A percentile compares a stretch with the other conserved stretches of the same genome.
Evolutionary conservation across 1,140 invertebrate genomes (phyloP).

Genomic region (Chironomus tepperi): DNA sequence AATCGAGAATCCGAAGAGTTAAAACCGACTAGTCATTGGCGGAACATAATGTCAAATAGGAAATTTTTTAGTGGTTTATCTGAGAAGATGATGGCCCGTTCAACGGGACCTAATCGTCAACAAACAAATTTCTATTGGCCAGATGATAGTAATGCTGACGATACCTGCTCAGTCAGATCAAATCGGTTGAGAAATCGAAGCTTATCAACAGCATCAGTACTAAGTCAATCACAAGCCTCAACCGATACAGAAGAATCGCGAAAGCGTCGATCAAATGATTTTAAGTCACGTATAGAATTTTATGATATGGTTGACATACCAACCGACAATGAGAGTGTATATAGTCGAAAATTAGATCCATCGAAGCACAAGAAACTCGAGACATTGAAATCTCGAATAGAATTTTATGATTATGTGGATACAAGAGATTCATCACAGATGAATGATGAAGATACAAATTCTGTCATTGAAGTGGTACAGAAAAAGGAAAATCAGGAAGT

Average conservation of each 20-base stretch:
- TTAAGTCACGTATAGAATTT: slow-evolving; percentile 26
- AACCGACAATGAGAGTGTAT: not conserved
- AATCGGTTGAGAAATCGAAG: not conserved
- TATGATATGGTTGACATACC: slow-evolving; percentile 25
- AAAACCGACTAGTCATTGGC: not conserved
- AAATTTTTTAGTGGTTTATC: slow-evolving; percentile 26
- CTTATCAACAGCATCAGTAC: not conserved
- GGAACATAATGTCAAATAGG: slow-evolving; percentile 25
- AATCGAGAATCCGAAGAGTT: slow-evolving; percentile 1
- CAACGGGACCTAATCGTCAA: slow-evolving; percentile 17
- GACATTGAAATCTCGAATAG: slow-evolving; percentile 24
- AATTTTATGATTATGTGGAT: slow-evolving; percentile 26
- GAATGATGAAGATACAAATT: slow-evolving; percentile 16
- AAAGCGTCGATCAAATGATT: not conserved
- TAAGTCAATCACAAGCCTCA: not conserved
- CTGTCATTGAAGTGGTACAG: not conserved
- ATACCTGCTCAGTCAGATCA: not conserved
- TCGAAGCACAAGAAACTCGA: slow-evolving; percentile 21
- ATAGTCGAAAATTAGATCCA: not conserved
- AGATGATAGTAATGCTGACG: slow-evolving; percentile 12
- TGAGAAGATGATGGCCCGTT: not conserved
- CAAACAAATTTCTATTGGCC: slow-evolving; percentile 26
- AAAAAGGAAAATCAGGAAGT: slow-evolving; percentile 5
- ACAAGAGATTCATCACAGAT: not conserved
- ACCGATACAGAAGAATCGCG: slow-evolving; percentile 11